Base-by-base conservation (phyloP, 2,113 vertebrate species). In the Tychaedon coryphoeus region DNA sequence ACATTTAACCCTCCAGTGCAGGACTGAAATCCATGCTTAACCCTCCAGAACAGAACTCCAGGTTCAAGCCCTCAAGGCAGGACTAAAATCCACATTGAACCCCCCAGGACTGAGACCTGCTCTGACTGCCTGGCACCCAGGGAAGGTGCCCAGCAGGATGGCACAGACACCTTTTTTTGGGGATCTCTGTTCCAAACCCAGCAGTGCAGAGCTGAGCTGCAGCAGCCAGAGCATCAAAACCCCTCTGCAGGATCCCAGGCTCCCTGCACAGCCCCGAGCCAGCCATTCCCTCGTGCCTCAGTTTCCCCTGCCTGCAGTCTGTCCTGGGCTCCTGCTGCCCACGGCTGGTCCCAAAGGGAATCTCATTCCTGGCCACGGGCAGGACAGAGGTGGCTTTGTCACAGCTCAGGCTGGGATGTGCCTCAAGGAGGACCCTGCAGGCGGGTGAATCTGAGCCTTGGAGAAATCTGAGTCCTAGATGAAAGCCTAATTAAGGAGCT, bases 401-500 rank as follows among this genome's bases (percentile, higher is more conserved):
- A 10, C 61, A 6, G 66, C 43, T 45, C 43, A 14, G 74, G 47
- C 62, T 24, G 0, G 83, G 82, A 12, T 20, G 8, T 1, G 36
- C 83, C 42, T 38, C 47, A 0, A 19, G 88, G 36, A 88, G 70
- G 45, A 26, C 62, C 50, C 48, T 1, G 56, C 61, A 47, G 85
- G 90, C 20, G 2, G 57, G 53, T 16, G 78, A 93, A 92, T 72
- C 70, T 12, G 12, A 93, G 74, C 90, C 90, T 72, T 3, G 3
- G 82, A 88, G 88, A 92, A 86, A 92, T 38, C 70, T 3, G 2
- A 69, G 85, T 3, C 62, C 36, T 12, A 92, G 81, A 90, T 93
- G 94, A 94, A 90, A 94, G 92, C 58, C 77, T 95, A 79, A 94
- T 97, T 95, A 96, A 92, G 65, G 72, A 85, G 82, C 84, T 96